Evolutionary conservation across 2,113 vertebrate species (phyloP).

Genomic region (Callospermophilus lateralis): DNA sequence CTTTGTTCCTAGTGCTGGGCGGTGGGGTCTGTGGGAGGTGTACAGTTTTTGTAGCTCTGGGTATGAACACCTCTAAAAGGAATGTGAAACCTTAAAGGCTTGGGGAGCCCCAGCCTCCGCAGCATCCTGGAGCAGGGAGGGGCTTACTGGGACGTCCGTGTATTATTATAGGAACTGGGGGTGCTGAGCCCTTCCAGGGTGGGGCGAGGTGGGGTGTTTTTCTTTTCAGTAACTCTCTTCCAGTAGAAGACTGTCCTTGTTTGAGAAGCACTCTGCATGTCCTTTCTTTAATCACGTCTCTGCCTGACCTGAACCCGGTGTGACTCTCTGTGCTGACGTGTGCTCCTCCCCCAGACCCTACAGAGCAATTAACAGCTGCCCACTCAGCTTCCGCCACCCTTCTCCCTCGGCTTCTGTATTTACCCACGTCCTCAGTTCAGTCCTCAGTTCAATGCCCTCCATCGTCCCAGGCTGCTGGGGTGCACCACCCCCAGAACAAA

Average conservation of each 20-base stretch:
- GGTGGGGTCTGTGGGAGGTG: neutral
- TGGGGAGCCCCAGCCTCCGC: neutral
- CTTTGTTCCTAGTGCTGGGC: neutral
- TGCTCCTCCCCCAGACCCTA: conserved; percentile 57
- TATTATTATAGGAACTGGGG: neutral
- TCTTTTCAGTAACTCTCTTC: conserved; percentile 50
- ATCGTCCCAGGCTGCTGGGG: neutral
- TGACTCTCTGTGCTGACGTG: conserved; percentile 58
- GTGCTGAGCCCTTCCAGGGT: neutral
- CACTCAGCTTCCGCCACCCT: neutral
- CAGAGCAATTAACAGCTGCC: conserved; percentile 68
- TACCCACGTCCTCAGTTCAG: neutral
- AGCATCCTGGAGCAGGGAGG: neutral
- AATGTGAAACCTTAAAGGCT: neutral
- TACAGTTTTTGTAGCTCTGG: neutral
- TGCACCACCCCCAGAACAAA: neutral
- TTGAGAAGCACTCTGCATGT: conserved; percentile 75
- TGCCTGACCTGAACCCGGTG: conserved; percentile 70
- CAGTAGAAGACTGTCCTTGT: conserved; percentile 40
- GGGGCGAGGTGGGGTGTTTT: neutral
- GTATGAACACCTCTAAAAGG: neutral
- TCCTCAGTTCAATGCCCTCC: neutral
- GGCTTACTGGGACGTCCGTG: neutral
- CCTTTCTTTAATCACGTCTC: conserved; percentile 69
- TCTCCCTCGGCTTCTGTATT: conserved; percentile 31